Conservation (phyloP, 2,113 vertebrate genomes). For the Vulpes lagopus region DNA sequence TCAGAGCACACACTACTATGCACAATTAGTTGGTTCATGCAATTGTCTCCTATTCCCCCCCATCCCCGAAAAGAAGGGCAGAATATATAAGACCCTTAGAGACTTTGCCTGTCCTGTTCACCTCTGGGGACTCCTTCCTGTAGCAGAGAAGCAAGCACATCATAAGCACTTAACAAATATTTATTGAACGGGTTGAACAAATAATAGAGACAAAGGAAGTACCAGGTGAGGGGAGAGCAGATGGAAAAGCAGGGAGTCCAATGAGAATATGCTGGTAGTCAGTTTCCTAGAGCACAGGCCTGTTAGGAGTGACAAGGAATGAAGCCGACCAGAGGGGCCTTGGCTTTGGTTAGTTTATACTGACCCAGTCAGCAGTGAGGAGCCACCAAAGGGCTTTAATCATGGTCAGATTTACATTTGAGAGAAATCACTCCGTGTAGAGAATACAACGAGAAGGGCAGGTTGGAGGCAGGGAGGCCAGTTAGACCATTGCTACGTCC, state of each 20-base stretch:
- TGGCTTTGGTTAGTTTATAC: not conserved
- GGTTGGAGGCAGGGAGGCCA: not conserved
- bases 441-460: not conserved
- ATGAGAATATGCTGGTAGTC: not conserved
- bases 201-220: not conserved
- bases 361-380: not conserved
- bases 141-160: not conserved
- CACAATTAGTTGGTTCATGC: not conserved
- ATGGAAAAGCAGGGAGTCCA: rapidly evolving
- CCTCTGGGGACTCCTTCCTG: not conserved
- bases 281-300: rapidly evolving
- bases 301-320: rapidly evolving
- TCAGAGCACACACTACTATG: rapidly evolving
- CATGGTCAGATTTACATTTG: not conserved
- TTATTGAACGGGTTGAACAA: not conserved
- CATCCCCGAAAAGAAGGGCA: not conserved
- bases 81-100: not conserved
- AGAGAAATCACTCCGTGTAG: not conserved
- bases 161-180: not conserved
- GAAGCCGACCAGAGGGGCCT: not conserved
- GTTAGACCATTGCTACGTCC: rapidly evolving
- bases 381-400: not conserved
- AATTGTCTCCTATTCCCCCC: not conserved
- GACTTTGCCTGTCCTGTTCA: not conserved
- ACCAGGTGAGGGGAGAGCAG: not conserved